These are phyloP conservation scores for Drosophila pseudotakahashii DNA, from an alignment of 2,888 invertebrate species.

Conservation along the genomic window DNA sequence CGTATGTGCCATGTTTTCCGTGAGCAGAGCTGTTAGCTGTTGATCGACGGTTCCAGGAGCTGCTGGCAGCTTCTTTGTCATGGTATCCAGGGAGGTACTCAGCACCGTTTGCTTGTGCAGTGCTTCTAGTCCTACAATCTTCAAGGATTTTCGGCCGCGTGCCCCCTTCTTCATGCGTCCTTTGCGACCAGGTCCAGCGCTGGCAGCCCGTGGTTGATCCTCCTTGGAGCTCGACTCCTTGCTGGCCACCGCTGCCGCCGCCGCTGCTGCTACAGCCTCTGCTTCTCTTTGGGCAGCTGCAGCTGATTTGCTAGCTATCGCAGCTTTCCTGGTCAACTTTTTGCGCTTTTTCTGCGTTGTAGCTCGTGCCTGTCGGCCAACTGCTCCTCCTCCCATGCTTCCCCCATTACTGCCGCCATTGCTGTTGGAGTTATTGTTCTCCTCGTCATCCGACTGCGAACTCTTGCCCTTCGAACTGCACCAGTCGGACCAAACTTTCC, in stretches of 20 bases:
- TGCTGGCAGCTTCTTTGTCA: conserved; percentile 91
- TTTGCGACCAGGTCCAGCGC: conserved; percentile 81
- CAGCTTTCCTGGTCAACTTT: conserved; percentile 84
- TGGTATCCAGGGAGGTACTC: conserved; percentile 91
- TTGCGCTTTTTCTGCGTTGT: conserved; percentile 83
- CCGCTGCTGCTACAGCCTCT: conserved; percentile 83
- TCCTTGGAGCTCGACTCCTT: conserved; percentile 83
- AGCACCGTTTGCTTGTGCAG: conserved; percentile 95
- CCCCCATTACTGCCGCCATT: conserved; percentile 55
- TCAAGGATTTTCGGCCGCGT: conserved; percentile 88
- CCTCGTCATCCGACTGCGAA: conserved; percentile 87
- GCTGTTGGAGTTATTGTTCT: conserved; percentile 83
- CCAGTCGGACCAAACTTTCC: conserved; percentile 91
- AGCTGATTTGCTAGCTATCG: conserved; percentile 82
- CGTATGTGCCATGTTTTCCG: conserved; percentile 89
- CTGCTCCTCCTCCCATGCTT: conserved; percentile 33
- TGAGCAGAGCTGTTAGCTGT: conserved; percentile 92
- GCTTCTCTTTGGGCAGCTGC: conserved; percentile 83
- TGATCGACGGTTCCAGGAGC: conserved; percentile 97
- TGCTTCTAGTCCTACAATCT: conserved; percentile 94
- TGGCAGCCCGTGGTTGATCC: conserved; percentile 78
- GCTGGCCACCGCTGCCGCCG: conserved; percentile 61
- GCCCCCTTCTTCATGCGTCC: conserved; percentile 87
- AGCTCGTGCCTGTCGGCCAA: conserved; percentile 67
- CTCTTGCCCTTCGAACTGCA: conserved; percentile 87